phyloP scores from a whole-genome alignment of 2,797 vertebrate species.

The Myiotriccus ornatus region DNA sequence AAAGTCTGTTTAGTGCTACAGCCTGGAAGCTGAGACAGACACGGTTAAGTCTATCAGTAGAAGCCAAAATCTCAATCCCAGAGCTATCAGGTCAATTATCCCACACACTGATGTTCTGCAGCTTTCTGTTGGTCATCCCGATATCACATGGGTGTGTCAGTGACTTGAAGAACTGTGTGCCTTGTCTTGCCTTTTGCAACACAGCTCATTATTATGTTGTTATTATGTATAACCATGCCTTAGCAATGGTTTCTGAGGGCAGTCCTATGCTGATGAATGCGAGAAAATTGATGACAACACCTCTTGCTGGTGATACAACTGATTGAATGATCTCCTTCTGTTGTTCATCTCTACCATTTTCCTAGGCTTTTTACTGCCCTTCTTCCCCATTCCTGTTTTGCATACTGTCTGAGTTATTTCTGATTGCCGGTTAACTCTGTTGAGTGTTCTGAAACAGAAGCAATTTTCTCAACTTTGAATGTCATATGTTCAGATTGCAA shows the following conservation, averaged over 20 bases:
- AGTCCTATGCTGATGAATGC: not conserved
- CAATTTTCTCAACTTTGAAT: conserved; percentile 51
- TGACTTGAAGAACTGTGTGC: not conserved
- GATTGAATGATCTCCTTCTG: not conserved
- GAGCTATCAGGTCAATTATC: not conserved
- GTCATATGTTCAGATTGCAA: conserved; percentile 17
- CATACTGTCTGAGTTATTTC: not conserved
- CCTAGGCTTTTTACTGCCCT: not conserved
- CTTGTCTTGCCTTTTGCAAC: not conserved
- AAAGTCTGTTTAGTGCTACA: not conserved
- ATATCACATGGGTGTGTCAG: not conserved
- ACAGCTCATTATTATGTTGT: not conserved
- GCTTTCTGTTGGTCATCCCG: not conserved
- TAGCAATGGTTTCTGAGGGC: not conserved
- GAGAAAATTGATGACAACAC: not conserved
- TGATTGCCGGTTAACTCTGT: conserved; percentile 28
- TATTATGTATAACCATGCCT: not conserved
- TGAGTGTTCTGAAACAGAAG: conserved; percentile 4
- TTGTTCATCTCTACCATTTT: not conserved
- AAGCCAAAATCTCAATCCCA: not conserved
- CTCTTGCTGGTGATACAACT: not conserved
- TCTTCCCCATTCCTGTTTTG: not conserved
- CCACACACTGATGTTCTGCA: not conserved
- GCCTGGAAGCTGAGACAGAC: not conserved
- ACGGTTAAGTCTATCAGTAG: not conserved